phyloP scores from a whole-genome alignment of 2,888 invertebrate genomes.

The Synergus gifuensis region DNA sequence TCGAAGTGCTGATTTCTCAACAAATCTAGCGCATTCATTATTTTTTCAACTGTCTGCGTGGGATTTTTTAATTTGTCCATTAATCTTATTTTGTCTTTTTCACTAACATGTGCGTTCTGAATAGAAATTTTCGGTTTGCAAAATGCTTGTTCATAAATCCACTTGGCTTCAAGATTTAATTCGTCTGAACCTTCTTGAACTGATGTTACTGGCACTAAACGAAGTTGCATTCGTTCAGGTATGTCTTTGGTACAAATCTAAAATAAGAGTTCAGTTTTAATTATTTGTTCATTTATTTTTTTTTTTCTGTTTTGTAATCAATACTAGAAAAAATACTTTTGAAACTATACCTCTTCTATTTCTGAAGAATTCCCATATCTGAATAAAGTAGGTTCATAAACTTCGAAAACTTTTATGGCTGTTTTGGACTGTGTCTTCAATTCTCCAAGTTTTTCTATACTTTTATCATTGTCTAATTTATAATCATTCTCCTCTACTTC shows the following conservation, averaged over 20 bases:
- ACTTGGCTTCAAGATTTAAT: constrained; percentile 94
- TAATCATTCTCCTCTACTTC: constrained; percentile 90
- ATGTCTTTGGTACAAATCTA: constrained; percentile 90
- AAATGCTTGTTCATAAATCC: constrained; percentile 97
- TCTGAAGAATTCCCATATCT: constrained; percentile 96
- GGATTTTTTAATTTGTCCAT: constrained; percentile 79
- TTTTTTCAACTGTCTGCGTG: constrained; percentile 88
- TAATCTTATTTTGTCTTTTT: constrained; percentile 50
- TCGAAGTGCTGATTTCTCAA: constrained; percentile 97
- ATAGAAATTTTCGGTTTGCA: constrained; percentile 88
- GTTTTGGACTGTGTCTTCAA: constrained; percentile 87
- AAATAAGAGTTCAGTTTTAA: constrained; percentile 18
- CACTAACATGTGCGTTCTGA: constrained; percentile 81
- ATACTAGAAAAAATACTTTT: constrained; percentile 7
- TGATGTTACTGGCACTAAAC: constrained; percentile 90
- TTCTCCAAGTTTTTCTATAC: constrained; percentile 84
- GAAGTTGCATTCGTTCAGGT: constrained; percentile 93
- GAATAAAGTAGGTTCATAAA: constrained; percentile 96
- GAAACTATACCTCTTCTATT: constrained; percentile 84
- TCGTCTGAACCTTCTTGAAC: constrained; percentile 90
- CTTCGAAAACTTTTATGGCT: constrained; percentile 86
- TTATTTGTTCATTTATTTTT: background rate
- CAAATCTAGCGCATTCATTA: constrained; percentile 95
- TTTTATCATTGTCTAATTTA: constrained; percentile 75
- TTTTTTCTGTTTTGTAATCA: background rate